Conservation (phyloP, 2,888 invertebrate genomes). For the Coleophora deauratella region DNA sequence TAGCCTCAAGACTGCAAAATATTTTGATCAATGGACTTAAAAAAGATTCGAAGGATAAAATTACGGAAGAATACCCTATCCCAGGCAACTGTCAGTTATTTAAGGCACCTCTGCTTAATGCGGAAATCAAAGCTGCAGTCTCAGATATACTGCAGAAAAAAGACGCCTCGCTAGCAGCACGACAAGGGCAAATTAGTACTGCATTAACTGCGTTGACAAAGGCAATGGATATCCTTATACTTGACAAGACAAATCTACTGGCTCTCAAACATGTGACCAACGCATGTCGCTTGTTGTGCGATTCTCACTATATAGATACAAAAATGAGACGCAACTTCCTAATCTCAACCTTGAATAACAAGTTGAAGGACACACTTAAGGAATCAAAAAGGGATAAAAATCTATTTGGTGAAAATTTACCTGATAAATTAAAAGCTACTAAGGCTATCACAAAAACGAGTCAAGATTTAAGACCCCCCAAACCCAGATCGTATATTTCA, state of each 20-base stretch:
- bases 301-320: not conserved
- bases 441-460: not conserved
- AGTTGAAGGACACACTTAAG: not conserved
- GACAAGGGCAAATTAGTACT: not conserved
- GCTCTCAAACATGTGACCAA: not conserved
- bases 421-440: not conserved
- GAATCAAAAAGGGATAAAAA: not conserved
- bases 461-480: not conserved
- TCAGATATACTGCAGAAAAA: not conserved
- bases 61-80: not conserved
- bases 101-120: not conserved
- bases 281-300: not conserved
- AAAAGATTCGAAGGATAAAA: not conserved
- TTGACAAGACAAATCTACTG: not conserved
- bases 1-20: no score
- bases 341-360: not conserved
- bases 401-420: not conserved
- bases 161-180: not conserved
- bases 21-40: not conserved
- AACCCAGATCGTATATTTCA: not conserved
- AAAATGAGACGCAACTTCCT: not conserved
- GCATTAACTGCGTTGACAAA: not conserved
- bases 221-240: slow-evolving; percentile 1
- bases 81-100: not conserved
- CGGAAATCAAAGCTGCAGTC: not conserved